Base-by-base conservation (phyloP, 2,113 vertebrate species). In the Megaptera novaeangliae region DNA sequence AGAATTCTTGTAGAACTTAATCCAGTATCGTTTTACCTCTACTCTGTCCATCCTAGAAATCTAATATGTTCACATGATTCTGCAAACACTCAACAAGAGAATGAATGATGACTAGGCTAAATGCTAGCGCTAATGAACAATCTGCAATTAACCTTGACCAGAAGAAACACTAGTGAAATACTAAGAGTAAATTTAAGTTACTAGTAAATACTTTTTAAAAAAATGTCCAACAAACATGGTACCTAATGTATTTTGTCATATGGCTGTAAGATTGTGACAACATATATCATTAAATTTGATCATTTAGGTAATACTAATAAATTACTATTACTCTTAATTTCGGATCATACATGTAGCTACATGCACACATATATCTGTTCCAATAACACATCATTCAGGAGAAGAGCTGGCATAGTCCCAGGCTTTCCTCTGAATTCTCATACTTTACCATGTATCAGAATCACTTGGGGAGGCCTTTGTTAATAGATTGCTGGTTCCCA, bases 21-120 rank as follows among this genome's bases (percentile, higher is more conserved):
- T 88, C 34, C 31, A 84, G 2, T 80, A 86, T 90, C 84, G 41
- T 44, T 75, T 63, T 82, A 94, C 6, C 77, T 74, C 83, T 97
- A 95, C 14, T 74, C 31, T 74, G 46, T 88, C 90, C 93, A 94
- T 52, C 74, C 82, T 97, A 96, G 74, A 94, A 95, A 89, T 75
- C 88, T 85, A 85, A 0, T 44, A 94, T 34, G 49, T 77, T 84
- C 83, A 96, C 69, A 77, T 21, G 59, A 95, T 71, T 91, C 39
- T 59, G 36, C 59, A 92, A 78, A 21, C 90, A 96, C 83, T 88
- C 71, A 95, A 80, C 77, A 74, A 93, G n/a, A 92, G 57, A 92
- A 94, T 34, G 46, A 86, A 63, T 46, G 8, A 74, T 12, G 29
- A 95, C 23, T 68, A 87, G 2, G 49, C 85, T 97, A 95, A 97